Evolutionary conservation across 2,113 vertebrate species (phyloP), one percentile per base, ranked within the genome.

Genomic region (Takifugu flavidus): DNA sequence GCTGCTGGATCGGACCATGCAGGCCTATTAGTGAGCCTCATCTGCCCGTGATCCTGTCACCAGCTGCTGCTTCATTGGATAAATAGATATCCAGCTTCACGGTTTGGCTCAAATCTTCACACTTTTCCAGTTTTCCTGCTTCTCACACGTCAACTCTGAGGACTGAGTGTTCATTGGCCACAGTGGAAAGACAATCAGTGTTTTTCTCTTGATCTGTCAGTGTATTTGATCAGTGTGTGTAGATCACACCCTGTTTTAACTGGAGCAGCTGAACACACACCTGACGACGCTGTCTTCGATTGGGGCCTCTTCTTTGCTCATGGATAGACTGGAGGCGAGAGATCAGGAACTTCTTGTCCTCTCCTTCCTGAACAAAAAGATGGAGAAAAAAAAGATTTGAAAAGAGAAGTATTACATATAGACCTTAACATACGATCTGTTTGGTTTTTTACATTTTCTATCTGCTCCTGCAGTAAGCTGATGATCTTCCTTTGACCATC

Each of bases 311-410:
- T 72, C 72, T 92, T 56, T 62, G 59, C 53, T 86, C 88, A 0
- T 94, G 94, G 53, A 94, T 25, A 0, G 70, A 66, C 75, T 94
- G 94, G 45, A 98, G 93, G 50, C 80, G 91, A 60, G 89, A 82
- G 73, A 96, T 98, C 15, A 98, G 85, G 57, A 95, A 98, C 49
- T 67, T 82, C 75, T 98, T 98, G 77, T 98, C 95, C 5, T 94
- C 80, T 13, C 95, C 94, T 56, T 98, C 95, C 96, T 98, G 70
- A 69, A 76, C 59, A 15, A 39, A 39, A 27, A 60, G 47, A 46
- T n/a, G 7, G 0, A 44, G 0, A 27, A 70, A 8, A 10, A 68
- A 28, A 3, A 25, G 45, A 10, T 39, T 10, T 39, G 7, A 39
- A 39, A 26, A 34, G 29, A 8, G 20, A 44, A 28, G 1, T n/a